Conservation (phyloP, 2,888 invertebrate species). For the Amblyjoppa proteus region DNA sequence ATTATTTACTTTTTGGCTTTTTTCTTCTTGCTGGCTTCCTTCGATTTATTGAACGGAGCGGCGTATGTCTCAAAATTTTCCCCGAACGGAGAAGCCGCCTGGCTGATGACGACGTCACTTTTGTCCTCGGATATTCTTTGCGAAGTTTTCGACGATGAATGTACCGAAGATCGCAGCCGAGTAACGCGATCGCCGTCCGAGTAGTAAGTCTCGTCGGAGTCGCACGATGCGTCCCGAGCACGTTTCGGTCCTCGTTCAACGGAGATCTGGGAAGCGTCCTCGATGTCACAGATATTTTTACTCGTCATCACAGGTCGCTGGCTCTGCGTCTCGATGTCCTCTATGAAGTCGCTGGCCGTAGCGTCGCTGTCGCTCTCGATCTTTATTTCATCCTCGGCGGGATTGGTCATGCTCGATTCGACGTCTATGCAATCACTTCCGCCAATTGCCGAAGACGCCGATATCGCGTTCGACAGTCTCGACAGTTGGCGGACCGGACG, state of each 20-base stretch:
- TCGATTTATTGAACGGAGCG: neutral
- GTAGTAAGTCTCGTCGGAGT: conserved; percentile 58
- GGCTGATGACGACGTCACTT: conserved; percentile 49
- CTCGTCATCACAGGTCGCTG: neutral
- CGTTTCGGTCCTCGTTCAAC: neutral
- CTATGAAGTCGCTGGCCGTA: conserved; percentile 70
- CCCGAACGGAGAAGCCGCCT: conserved; percentile 30
- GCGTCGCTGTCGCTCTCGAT: conserved; percentile 67
- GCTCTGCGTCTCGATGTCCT: conserved; percentile 55
- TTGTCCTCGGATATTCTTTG: conserved; percentile 8
- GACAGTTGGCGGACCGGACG: neutral
- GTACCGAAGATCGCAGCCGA: neutral
- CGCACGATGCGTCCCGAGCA: conserved; percentile 1
- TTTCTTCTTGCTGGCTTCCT: conserved; percentile 31
- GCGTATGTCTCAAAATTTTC: conserved; percentile 5
- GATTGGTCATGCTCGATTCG: conserved; percentile 43
- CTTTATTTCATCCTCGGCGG: conserved; percentile 38
- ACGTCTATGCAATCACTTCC: conserved; percentile 59
- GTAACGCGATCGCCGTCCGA: conserved; percentile 21
- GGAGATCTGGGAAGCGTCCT: neutral
- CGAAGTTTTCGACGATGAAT: neutral
- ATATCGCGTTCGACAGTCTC: neutral
- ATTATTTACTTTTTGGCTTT: conserved; percentile 57
- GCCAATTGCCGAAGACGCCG: conserved; percentile 28
- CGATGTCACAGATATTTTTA: neutral